phyloP scores from a whole-genome alignment of 2,797 vertebrate genomes.

The Phrynocephalus vlangalii region DNA sequence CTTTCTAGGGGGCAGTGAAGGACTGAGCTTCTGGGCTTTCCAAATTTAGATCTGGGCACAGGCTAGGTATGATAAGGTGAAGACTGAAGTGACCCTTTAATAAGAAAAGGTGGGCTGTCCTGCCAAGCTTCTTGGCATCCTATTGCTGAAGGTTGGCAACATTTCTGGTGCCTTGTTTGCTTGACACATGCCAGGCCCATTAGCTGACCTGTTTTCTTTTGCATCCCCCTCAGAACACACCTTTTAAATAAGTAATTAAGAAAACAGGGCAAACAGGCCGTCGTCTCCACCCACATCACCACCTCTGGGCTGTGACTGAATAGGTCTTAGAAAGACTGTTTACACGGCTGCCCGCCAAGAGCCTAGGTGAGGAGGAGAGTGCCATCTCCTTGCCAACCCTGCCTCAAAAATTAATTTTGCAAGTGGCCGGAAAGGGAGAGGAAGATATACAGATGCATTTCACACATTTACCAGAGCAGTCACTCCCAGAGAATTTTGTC shows the following conservation, averaged over 20 bases:
- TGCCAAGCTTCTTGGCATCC: neutral
- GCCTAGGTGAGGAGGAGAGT: constrained; percentile 57
- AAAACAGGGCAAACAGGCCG: constrained; percentile 65
- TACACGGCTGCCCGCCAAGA: constrained; percentile 61
- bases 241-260: constrained; percentile 57
- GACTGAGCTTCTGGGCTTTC: neutral
- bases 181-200: constrained; percentile 34
- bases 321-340: constrained; percentile 47
- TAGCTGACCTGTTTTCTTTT: constrained; percentile 40
- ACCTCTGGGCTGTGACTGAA: constrained; percentile 63
- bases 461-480: constrained; percentile 29
- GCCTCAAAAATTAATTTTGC: constrained; percentile 40
- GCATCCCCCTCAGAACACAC: constrained; percentile 54
- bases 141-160: constrained; percentile 24
- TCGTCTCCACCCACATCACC: constrained; percentile 66
- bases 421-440: constrained; percentile 18
- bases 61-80: neutral
- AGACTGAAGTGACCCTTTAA: neutral
- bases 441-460: constrained; percentile 27
- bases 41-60: neutral
- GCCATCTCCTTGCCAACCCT: constrained; percentile 39
- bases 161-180: constrained; percentile 9
- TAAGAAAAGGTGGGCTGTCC: neutral
- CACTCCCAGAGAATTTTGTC: constrained; percentile 39
- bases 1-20: neutral